Conservation (phyloP, 2,888 invertebrate species). For the Erebia epiphron region DNA sequence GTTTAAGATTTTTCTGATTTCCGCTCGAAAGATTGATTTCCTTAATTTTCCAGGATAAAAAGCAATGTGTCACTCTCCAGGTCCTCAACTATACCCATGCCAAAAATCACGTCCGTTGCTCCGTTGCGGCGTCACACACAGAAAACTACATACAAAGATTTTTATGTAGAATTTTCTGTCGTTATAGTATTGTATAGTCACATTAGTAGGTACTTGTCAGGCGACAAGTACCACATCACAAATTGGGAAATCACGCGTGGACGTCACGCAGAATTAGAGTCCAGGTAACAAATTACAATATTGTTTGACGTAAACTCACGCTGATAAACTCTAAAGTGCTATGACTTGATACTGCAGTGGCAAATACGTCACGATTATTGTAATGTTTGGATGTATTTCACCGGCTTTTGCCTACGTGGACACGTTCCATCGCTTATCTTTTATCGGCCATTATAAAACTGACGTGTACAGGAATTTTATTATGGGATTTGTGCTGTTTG, state of each 20-base stretch:
- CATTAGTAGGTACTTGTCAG: too few relatives aligned
- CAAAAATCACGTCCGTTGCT: too few relatives aligned
- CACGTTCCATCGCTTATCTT: conserved; percentile 25
- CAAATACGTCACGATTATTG: conserved; percentile 26
- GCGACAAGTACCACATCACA: too few relatives aligned
- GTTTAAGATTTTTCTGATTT: too few relatives aligned
- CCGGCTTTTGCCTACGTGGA: conserved; percentile 24
- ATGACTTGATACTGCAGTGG: background rate
- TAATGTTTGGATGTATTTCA: conserved; percentile 19
- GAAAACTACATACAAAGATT: too few relatives aligned
- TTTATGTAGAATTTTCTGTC: too few relatives aligned
- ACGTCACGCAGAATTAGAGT: background rate
- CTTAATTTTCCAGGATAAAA: too few relatives aligned
- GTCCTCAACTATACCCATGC: too few relatives aligned
- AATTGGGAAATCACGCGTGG: background rate
- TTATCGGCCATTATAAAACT: conserved; percentile 23
- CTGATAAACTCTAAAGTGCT: conserved; percentile 8
- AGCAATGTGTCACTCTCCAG: too few relatives aligned
- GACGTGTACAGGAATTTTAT: conserved; percentile 23
- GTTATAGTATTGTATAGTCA: too few relatives aligned
- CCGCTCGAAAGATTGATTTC: too few relatives aligned
- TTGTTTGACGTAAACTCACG: conserved; percentile 6
- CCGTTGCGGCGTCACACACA: too few relatives aligned
- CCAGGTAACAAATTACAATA: background rate
- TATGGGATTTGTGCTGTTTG: background rate